Evolutionary conservation across 2,888 invertebrate species (phyloP), one percentile per base, ranked within the genome.

Genomic region (Eristalis pertinax): DNA sequence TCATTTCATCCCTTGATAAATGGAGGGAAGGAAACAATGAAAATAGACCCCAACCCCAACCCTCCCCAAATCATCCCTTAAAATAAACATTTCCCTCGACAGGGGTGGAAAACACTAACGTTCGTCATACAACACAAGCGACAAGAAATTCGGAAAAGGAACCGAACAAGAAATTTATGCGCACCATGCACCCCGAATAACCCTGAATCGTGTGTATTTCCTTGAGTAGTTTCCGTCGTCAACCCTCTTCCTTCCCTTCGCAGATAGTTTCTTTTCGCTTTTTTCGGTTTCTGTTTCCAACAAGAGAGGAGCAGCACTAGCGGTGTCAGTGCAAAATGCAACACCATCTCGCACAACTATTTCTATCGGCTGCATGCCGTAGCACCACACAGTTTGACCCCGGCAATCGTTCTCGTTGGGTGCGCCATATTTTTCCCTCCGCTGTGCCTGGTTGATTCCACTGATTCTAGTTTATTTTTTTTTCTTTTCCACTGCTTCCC

Each of bases 361-460:
- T 87, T 87, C 84, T 83, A 80, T 80, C 84, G 76, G 87, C 41
- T 84, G 79, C 84, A 84, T 87, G 87, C 83, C 79, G 58, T 60
- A 87, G 79, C 84, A 87, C 79, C 79, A 76, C 69, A 87, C 87
- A 87, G 84, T 87, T 76, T 84, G 84, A 79, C 79, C 79, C 79
- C 84, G 87, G 73, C 87, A 73, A 87, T 80, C 84, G 84, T 87
- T 80, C 84, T 73, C 41, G 79, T 38, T 84, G 87, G 87, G 84
- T 87, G 87, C 84, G 87, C 76, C 79, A 69, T 50, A 67, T 76
- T 79, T 80, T 64, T 60, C 56, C 50, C 70, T 22, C 62, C 77
- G 63, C 58, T 72, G 60, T 63, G 19, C 50, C 19, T 50, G 50
- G 50, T 7, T 50, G 50, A 19, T 50, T 50, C 19, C 0, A 50